Evolutionary conservation across 2,888 invertebrate genomes (phyloP).

Genomic region (Scelioninae gen. 1): DNA sequence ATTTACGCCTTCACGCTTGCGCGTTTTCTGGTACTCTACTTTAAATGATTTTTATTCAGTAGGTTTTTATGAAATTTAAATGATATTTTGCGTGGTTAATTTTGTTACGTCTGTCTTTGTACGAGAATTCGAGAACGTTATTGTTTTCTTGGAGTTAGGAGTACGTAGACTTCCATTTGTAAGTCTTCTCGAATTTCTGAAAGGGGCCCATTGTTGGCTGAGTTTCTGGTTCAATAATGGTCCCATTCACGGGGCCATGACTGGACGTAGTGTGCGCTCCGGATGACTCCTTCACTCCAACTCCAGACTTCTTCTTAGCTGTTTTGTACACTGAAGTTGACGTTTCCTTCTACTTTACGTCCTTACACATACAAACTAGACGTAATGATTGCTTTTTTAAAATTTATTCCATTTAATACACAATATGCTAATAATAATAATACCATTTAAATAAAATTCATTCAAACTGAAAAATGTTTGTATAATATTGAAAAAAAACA

Average conservation of each 20-base stretch:
- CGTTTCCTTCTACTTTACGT: constrained; percentile 49
- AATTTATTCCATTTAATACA: too few relatives aligned
- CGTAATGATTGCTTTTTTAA: constrained; percentile 67
- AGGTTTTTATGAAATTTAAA: too few relatives aligned
- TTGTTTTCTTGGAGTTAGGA: constrained; percentile 74
- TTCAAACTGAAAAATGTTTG: too few relatives aligned
- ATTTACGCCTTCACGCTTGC: too few relatives aligned
- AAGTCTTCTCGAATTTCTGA: constrained; percentile 80
- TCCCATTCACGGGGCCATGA: constrained; percentile 77
- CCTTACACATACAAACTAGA: constrained; percentile 69
- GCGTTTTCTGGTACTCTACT: too few relatives aligned
- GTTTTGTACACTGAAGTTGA: constrained; percentile 44
- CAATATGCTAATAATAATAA: too few relatives aligned
- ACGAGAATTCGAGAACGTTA: constrained; percentile 59
- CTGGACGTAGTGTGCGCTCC: constrained; percentile 64
- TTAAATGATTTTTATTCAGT: too few relatives aligned
- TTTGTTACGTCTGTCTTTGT: constrained; percentile 23
- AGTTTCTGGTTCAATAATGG: constrained; percentile 75
- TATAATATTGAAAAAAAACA: too few relatives aligned
- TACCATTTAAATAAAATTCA: too few relatives aligned
- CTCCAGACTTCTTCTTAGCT: constrained; percentile 38
- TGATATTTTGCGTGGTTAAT: constrained; percentile 24
- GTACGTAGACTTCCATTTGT: constrained; percentile 77
- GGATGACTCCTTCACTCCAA: constrained; percentile 54
- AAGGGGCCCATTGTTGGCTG: constrained; percentile 77